Evolutionary conservation across 2,797 vertebrate genomes (phyloP), one percentile per base, ranked within the genome.

Genomic region (Peromyscus eremicus): DNA sequence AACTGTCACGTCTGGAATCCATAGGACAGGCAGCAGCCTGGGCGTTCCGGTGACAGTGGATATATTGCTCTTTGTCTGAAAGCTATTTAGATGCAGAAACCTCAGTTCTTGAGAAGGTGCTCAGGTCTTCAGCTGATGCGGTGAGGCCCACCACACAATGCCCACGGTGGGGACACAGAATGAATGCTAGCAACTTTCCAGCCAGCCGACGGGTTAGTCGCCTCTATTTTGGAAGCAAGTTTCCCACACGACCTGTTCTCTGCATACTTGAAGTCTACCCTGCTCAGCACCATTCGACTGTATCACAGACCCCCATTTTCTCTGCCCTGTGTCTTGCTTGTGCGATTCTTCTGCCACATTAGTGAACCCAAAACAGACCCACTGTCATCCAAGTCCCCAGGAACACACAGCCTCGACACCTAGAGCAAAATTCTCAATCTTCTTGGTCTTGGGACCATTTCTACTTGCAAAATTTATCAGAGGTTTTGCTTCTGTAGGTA

Each of bases 391-490:
- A 6, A 16, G 4, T 29, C 46, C n/a, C n/a, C 6, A 1, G 19
- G 49, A 17, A 34, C 55, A 29, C 11, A 34, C 19, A 71, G 14
- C 11, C 9, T 55, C 49, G 32, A 16, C 49, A 64, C 46, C n/a
- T 0, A n/a, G 14, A 68, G 37, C 49, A 3, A 13, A 21, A n/a
- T 21, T 27, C 83, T n/a, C 12, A 27, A 23, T 11, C 3, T 2
- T 29, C 4, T 8, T 34, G 11, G 37, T 23, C 57, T 92, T 34
- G 8, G 73, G 55, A 60, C 12, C 34, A 1, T 10, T 11, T 3
- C 5, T 32, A 13, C 34, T 12, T 75, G 6, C 68, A 40, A 32
- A 71, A 32, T 3, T 12, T 34, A 55, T 11, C 2, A 14, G 29
- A 29, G 25, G 29, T 46, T 25, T 43, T 62, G 46, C 21, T 73